These are phyloP conservation scores for Gonioctena quinquepunctata DNA, from an alignment of 1,140 invertebrate species.

Conservation along the genomic window DNA sequence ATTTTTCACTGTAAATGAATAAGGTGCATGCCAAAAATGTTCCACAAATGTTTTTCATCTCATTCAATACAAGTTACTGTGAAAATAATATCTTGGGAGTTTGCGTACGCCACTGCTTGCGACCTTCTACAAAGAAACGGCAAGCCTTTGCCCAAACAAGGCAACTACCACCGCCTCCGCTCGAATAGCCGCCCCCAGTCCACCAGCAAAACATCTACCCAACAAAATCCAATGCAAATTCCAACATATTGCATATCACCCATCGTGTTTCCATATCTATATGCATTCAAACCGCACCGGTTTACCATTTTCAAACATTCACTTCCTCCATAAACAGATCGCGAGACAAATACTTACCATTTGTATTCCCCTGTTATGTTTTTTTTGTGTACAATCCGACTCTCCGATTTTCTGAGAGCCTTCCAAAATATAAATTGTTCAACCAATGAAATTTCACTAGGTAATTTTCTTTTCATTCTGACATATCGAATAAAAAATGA, in stretches of 20 bases:
- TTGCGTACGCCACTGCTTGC: neutral
- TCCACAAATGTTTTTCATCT: no score
- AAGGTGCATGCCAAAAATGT: no score
- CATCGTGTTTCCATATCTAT: neutral
- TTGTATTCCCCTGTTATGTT: neutral
- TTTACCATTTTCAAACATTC: neutral
- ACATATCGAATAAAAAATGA: no score
- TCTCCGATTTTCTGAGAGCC: no score
- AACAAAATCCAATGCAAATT: slow-evolving; percentile 9
- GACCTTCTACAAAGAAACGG: neutral
- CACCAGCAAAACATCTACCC: slow-evolving; percentile 7
- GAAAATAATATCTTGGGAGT: neutral
- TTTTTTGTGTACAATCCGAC: no score
- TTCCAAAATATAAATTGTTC: no score
- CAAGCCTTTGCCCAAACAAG: slow-evolving; percentile 13
- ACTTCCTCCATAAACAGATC: neutral
- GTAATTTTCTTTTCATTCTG: no score
- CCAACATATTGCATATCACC: slow-evolving; percentile 10
- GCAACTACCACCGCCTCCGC: slow-evolving; percentile 15
- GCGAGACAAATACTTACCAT: neutral
- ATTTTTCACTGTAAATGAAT: neutral
- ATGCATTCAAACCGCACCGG: neutral
- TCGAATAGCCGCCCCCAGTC: neutral
- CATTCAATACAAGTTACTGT: no score
- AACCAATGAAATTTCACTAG: no score